phyloP scores from a whole-genome alignment of 2,113 vertebrate genomes.

The Amblyornis subalaris region DNA sequence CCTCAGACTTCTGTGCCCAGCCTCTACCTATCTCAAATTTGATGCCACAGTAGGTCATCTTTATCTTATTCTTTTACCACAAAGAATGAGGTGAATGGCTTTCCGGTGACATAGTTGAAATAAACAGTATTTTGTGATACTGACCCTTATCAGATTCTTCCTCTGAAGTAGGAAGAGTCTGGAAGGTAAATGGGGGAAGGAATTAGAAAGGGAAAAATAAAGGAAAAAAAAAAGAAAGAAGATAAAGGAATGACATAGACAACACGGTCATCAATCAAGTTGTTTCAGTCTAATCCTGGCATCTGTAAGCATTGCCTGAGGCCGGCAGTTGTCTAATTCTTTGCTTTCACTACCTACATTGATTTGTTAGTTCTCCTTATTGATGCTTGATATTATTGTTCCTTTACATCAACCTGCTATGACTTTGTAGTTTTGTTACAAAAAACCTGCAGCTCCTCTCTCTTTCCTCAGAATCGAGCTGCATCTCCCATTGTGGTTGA shows the following conservation, averaged over 20 bases:
- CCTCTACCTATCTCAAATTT: not conserved
- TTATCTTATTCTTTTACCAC: not conserved
- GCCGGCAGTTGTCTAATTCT: not conserved
- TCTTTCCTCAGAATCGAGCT: not conserved
- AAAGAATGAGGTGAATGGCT: not conserved
- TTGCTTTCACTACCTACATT: not conserved
- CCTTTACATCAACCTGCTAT: not conserved
- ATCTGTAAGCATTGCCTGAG: not conserved
- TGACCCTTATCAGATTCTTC: not conserved
- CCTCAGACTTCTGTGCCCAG: not conserved
- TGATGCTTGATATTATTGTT: not conserved
- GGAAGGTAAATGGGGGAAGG: not conserved
- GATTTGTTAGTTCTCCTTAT: not conserved
- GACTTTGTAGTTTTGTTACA: not conserved
- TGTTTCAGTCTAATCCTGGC: not conserved
- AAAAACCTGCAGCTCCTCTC: not conserved
- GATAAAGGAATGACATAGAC: not conserved
- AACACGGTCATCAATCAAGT: not conserved
- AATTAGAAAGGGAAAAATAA: not conserved
- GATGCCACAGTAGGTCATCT: not conserved
- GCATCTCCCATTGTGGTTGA: not conserved
- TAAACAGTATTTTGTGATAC: not conserved
- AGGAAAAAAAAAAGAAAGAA: accelerated
- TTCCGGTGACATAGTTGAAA: not conserved
- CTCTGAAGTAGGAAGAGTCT: not conserved